Base-by-base conservation (phyloP, 2,113 vertebrate genomes). In the Poicephalus gulielmi region DNA sequence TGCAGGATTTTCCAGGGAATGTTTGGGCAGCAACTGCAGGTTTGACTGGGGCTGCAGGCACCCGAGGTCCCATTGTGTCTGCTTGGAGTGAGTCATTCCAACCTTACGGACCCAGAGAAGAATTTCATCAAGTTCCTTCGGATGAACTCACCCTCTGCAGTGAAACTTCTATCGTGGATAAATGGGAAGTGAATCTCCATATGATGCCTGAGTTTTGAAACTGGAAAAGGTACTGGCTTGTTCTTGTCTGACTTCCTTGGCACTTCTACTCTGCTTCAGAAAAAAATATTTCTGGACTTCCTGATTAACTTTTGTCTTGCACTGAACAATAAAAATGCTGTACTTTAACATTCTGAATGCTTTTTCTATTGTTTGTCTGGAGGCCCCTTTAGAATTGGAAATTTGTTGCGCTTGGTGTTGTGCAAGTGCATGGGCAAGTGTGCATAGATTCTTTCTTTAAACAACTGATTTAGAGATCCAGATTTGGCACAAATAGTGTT, bases 11-110 rank as follows among this genome's bases (percentile, higher is more conserved):
- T 83, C 57, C 57, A 49, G 75, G 67, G 44, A 41, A 33, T 0
- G 0, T 27, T 5, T 13, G 16, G 0, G 6, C 30, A 25, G 3
- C 0, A 5, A 16, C n/a, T 13, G 55, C 4, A 41, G 16, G 37
- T 41, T 17, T 23, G 59, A 23, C 9, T 35, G 79, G 62, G 31
- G 24, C 24, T 67, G 52, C 7, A 11, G 43, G 14, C 37, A 62
- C 31, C n/a, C 50, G 39, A 66, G 20, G 23, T 88, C 66, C 41
- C 30, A 3, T 22, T 46, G 43, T 16, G 3, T n/a, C 52, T 5
- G 1, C 35, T 67, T 3, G 0, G 8, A 12, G 37, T 18, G 55
- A 59, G 5, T 39, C 13, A 2, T 35, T 78, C 35, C 73, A 59
- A 7, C 14, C 11, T 67, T 17, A 15, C 0, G 1, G 81, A 31